phyloP scores from a whole-genome alignment of 2,113 vertebrate species.

The Leptobrachium leishanense region DNA sequence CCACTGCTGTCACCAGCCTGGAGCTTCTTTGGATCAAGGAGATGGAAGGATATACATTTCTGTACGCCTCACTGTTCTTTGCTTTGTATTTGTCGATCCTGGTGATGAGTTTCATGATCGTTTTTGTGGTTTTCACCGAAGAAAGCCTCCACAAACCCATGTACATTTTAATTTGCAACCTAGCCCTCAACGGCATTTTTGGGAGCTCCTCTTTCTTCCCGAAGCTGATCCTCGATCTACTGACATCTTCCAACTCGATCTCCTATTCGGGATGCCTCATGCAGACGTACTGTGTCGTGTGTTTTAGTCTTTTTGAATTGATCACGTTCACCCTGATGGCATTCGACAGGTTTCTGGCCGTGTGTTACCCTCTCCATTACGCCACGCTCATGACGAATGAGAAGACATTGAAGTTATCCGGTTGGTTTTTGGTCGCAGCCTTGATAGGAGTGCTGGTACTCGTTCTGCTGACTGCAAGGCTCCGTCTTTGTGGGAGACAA shows the following conservation, averaged over 20 bases:
- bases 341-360: not conserved
- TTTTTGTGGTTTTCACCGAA: not conserved
- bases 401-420: not conserved
- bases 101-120: not conserved
- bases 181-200: not conserved
- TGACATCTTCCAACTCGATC: not conserved
- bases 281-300: not conserved
- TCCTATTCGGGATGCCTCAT: not conserved
- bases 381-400: not conserved
- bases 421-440: not conserved
- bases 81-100: not conserved
- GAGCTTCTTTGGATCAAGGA: conserved; percentile 1
- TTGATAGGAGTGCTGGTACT: not conserved
- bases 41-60: not conserved
- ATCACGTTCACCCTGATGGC: conserved; percentile 9
- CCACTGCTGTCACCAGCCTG: not conserved
- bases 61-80: not conserved
- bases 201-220: not conserved
- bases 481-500: not conserved
- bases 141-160: conserved; percentile 19
- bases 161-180: conserved; percentile 3
- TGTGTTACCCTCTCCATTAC: not conserved
- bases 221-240: not conserved
- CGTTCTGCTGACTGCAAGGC: not conserved
- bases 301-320: not conserved